Conservation (phyloP, 92 coral and sea anemone genomes). For the Epizoanthus stellaris region DNA sequence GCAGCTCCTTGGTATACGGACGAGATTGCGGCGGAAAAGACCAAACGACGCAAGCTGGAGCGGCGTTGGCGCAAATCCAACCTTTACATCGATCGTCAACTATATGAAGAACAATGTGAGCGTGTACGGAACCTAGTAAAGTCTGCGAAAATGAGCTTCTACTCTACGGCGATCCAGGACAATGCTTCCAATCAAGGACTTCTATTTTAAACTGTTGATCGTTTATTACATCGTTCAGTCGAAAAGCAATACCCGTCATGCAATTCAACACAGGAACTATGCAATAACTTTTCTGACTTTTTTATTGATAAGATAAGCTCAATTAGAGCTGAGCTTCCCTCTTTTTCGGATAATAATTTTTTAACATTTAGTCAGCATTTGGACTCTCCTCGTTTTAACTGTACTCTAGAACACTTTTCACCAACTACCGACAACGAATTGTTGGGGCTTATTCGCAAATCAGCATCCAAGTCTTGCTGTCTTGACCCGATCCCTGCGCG, state of each 20-base stretch:
- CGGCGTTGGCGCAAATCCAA: conserved; percentile 32
- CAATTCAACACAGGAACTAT: conserved; percentile 17
- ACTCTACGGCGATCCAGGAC: conserved; percentile 10
- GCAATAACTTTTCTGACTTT: conserved; percentile 29
- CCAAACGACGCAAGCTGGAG: conserved; percentile 43
- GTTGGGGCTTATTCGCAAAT: neutral
- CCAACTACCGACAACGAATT: neutral
- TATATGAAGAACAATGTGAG: conserved; percentile 38
- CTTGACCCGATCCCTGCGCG: conserved; percentile 53
- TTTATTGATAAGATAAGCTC: conserved; percentile 25
- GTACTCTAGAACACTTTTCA: conserved; percentile 19
- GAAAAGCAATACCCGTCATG: conserved; percentile 12
- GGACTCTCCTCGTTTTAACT: neutral
- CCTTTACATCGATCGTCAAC: conserved; percentile 28
- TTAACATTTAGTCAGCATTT: neutral
- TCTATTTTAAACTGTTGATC: neutral
- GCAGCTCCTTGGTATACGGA: conserved; percentile 39
- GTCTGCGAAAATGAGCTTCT: conserved; percentile 30
- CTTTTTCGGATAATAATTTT: neutral
- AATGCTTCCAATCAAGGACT: conserved; percentile 26
- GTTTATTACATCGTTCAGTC: conserved; percentile 28
- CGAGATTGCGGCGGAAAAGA: conserved; percentile 22
- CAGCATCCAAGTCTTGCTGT: conserved; percentile 40
- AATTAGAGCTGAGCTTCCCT: conserved; percentile 16
- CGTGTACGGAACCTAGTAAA: conserved; percentile 22